Evolutionary conservation across 1,140 invertebrate genomes (phyloP), one percentile per base, ranked within the genome.

Genomic region (Leptonema lineaticorne): DNA sequence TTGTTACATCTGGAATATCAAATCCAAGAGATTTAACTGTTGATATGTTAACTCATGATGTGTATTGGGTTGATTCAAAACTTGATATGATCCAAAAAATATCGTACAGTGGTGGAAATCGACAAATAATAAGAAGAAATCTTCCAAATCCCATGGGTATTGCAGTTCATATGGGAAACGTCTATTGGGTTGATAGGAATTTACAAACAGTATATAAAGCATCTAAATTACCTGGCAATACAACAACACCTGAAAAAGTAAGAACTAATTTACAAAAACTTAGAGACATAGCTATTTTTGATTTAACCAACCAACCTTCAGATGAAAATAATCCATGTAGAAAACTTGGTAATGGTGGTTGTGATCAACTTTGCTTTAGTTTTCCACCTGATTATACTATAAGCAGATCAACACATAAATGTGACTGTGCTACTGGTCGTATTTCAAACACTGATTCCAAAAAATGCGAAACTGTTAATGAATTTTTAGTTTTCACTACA

Each of bases 111-210:
- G 92, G 93, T 5, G 89, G 89, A 7, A 89, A 90, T 73, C 83
- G 92, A 74, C 88, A 92, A 75, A 86, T 96, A 0, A 92, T 99
- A 20, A 85, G 94, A 20, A 83, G 90, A 0, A 94, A 97, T 76
- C 81, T 98, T 14, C 96, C 97, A 0, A 97, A 96, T 76, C 96
- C 96, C 0, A 95, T 96, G 88, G 96, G 95, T 53, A 88, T 98
- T 18, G 92, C 95, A 0, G 86, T 99, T 2, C 88, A 92, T 71
- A 88, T 89, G 45, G 84, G 85, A 22, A 90, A 92, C 66, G 90
- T 99, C 0, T 98, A 94, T 76, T 99, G 96, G 96, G 94, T 97
- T 0, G 97, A 99, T 77, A 85, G 94, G 53, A 97, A 98, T 78
- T 82, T 99, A 0, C 87, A 89, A 68, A 91, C 92, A 0, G 90